These are phyloP conservation scores for Toxotes jaculatrix DNA, from an alignment of 2,113 vertebrate genomes.

Conservation along the genomic window DNA sequence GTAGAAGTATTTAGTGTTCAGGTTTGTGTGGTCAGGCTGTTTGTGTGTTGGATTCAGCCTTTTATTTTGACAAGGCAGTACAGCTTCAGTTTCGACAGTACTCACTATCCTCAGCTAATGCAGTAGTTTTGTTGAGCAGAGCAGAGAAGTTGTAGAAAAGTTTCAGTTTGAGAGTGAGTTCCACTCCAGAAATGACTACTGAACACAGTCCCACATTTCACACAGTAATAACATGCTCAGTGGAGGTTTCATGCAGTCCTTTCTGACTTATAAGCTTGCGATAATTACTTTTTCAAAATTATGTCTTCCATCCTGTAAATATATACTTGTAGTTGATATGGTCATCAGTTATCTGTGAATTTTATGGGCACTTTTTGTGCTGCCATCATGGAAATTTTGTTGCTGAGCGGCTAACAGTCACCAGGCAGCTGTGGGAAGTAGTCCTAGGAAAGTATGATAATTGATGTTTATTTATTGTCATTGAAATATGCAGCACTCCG, in stretches of 20 bases:
- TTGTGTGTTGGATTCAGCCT: background rate
- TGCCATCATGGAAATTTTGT: conserved; percentile 14
- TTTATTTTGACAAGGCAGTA: background rate
- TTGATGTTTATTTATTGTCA: conserved; percentile 80
- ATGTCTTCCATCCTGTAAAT: background rate
- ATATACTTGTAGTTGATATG: background rate
- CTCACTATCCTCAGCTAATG: too few species aligned
- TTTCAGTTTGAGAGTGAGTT: background rate
- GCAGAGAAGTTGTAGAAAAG: too few species aligned
- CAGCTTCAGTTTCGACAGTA: background rate
- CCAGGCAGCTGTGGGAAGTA: conserved; percentile 55
- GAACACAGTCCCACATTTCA: background rate
- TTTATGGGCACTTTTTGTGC: conserved; percentile 24
- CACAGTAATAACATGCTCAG: too few species aligned
- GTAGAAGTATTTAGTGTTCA: background rate
- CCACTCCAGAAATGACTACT: background rate
- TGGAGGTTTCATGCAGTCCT: background rate
- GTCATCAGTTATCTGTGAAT: conserved; percentile 13
- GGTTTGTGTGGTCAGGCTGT: conserved; percentile 4
- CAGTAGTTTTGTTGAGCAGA: too few species aligned
- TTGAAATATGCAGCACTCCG: conserved; percentile 63
- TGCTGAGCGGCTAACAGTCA: conserved; percentile 32
- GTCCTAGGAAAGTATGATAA: conserved; percentile 75
- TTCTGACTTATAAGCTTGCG: too few species aligned
- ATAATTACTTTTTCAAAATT: too few species aligned